These are phyloP conservation scores for Silurus lanzhouensis DNA, from an alignment of 2,797 vertebrate species.

Conservation along the genomic window DNA sequence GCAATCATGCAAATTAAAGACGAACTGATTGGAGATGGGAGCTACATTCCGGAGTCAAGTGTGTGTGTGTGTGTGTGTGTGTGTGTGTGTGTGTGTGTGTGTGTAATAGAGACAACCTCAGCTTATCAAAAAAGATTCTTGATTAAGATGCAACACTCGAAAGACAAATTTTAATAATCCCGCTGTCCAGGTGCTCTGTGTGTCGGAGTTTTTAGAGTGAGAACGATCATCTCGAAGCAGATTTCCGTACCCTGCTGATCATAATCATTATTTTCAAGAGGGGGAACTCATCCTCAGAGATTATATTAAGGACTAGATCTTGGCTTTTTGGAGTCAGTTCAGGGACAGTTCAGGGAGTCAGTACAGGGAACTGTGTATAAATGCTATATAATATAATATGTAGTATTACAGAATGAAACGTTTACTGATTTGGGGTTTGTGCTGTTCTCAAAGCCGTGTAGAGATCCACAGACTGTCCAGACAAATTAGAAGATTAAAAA, in stretches of 20 bases:
- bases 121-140: conserved; percentile 50
- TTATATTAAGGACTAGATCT: not conserved
- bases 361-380: not conserved
- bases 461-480: not conserved
- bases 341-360: not conserved
- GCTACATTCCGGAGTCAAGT: conserved; percentile 51
- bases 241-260: conserved; percentile 19
- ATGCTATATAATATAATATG: not conserved
- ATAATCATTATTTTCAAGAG: conserved; percentile 3
- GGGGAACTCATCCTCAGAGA: not conserved
- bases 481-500: not conserved
- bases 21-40: conserved; percentile 60
- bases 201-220: not conserved
- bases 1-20: conserved; percentile 68
- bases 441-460: not conserved
- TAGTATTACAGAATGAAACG: not conserved
- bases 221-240: not conserved
- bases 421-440: not conserved
- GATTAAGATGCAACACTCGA: conserved; percentile 47
- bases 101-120: conserved; percentile 33
- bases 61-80: conserved; percentile 33
- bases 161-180: conserved; percentile 19
- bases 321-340: not conserved
- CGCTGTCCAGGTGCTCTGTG: conserved; percentile 25
- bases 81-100: conserved; percentile 28